A percentile compares a stretch with the other conserved stretches of the same genome.
phyloP scores from a whole-genome alignment of 2,888 invertebrate genomes.

The Gymnoscelis rufifasciata region DNA sequence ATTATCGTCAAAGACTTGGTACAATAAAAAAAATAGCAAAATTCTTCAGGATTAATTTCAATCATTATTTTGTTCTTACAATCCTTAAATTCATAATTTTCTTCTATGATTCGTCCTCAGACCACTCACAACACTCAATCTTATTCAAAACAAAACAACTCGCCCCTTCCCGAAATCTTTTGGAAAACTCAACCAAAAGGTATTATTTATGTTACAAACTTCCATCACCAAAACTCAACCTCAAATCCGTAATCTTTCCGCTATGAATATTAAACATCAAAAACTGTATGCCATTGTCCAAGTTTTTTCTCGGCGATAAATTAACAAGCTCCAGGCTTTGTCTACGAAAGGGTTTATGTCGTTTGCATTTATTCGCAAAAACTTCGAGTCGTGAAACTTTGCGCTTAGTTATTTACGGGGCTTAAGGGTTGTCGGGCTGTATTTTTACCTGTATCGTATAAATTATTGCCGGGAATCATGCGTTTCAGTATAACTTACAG shows the following conservation, averaged over 20 bases:
- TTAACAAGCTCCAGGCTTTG: slow-evolving; percentile 46
- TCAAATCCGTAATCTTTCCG: slow-evolving; percentile 23
- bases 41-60: no score
- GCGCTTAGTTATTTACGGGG: slow-evolving; percentile 32
- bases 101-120: no score
- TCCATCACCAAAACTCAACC: slow-evolving; percentile 12
- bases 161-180: not conserved
- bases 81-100: no score
- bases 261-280: slow-evolving; percentile 31
- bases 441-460: no score
- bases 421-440: slow-evolving; percentile 6
- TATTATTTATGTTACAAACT: slow-evolving; percentile 8
- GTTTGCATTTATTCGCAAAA: slow-evolving; percentile 43
- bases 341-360: slow-evolving; percentile 36
- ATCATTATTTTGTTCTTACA: no score
- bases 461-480: no score
- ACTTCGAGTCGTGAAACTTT: slow-evolving; percentile 31
- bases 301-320: slow-evolving; percentile 45
- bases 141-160: no score
- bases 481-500: no score
- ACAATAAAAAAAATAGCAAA: no score
- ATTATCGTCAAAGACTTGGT: no score
- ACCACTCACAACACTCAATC: no score
- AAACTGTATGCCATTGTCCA: slow-evolving; percentile 31
- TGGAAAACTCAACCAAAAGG: not conserved